Evolutionary conservation across 1,140 invertebrate species (phyloP), one percentile per base, ranked within the genome.

Genomic region (Camponotus floridanus): DNA sequence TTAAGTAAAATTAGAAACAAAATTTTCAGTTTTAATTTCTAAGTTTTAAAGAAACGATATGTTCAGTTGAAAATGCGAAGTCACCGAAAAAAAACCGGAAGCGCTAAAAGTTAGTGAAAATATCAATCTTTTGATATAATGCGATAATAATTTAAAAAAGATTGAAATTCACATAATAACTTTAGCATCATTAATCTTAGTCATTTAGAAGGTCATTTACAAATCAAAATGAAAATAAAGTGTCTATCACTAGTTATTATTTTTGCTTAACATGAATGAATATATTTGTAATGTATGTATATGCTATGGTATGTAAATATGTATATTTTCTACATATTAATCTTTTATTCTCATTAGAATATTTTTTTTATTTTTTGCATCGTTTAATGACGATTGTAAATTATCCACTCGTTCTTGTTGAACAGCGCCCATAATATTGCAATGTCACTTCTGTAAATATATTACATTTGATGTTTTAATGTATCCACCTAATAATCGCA

Each of bases 381-480:
- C 26, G 11, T 45, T 13, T 57, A 68, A 80, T 65, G 31, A 68
- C 39, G 15, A 1, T 55, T 33, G 9, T 45, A 64, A 85, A 39
- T 85, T 36, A 48, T 15, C 76, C 48, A 45, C 13, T 13, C 21
- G 13, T 36, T 15, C 55, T 0, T 3, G 36, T 84, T 39, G 3
- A 18, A 21, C 89, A 90, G 0, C 42, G 33, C n/a, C 88, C 86
- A 26, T 62, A 86, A 9, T 81, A 7, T 0, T 2, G 42, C 8
- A 81, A 3, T 13, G 0, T 51, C 1, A 90, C 33, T 1, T 73
- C 86, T 90, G 81, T 51, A 78, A 90, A 36, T 71, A 71, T 36
- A 64, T 55, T 21, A 3, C n/a, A 9, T 65, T 26, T 55, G 5
- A 3, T 13, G 18, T 64, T 78, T 78, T 48, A 65, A 64, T 51